Evolutionary conservation across 2,797 vertebrate species (phyloP).

Genomic region (Meriones psammophilus): DNA sequence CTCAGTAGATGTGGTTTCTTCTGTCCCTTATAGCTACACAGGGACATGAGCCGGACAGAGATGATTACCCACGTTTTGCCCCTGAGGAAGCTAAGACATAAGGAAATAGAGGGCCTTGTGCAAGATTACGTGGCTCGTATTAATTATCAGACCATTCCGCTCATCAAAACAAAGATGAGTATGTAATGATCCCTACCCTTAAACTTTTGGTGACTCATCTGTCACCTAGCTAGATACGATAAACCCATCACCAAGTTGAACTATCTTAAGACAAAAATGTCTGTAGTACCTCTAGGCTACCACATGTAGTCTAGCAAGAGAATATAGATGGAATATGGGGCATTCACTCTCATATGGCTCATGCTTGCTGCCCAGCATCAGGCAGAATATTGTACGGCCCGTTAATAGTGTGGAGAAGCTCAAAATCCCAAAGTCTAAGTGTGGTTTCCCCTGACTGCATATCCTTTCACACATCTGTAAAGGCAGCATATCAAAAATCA

Average conservation of each 20-base stretch:
- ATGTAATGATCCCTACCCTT: not conserved
- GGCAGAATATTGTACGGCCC: not conserved
- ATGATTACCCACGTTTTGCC: not conserved
- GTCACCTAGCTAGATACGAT: not conserved
- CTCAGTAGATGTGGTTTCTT: not conserved
- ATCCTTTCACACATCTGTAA: not conserved
- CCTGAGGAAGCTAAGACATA: conserved; percentile 14
- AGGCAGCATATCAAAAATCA: not conserved
- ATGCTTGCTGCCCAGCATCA: not conserved
- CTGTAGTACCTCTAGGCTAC: not conserved
- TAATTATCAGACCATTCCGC: not conserved
- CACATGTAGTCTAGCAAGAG: not conserved
- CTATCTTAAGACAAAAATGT: not conserved
- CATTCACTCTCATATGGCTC: not conserved
- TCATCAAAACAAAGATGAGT: conserved; percentile 23
- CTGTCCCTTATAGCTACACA: conserved; percentile 4
- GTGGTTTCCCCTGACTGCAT: not conserved
- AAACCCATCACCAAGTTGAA: not conserved
- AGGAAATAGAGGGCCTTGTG: not conserved
- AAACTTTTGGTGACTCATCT: not conserved
- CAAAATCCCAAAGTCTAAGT: not conserved
- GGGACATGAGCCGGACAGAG: not conserved
- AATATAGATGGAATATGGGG: not conserved
- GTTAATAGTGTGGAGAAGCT: not conserved
- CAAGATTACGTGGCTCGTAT: not conserved